Percentiles rank a stretch among this genome's conserved stretches.
phyloP scores from a whole-genome alignment of 2,113 vertebrate species.

The Elaphurus davidianus region DNA sequence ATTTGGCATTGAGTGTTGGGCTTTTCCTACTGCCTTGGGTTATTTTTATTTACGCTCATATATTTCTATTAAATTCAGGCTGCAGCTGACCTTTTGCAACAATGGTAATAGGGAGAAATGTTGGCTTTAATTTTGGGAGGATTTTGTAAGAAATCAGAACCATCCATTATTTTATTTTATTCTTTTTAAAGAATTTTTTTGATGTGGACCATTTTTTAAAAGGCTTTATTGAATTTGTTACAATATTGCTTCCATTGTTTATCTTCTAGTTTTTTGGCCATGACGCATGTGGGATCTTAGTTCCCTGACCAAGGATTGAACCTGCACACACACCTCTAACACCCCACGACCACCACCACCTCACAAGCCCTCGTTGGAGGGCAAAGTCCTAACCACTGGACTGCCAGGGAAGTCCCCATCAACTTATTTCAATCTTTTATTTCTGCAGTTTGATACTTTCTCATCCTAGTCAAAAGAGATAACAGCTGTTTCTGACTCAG shows the following conservation, averaged over 20 bases:
- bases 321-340: neutral
- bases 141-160: neutral
- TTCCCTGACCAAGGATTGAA: neutral
- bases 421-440: neutral
- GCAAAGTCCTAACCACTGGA: neutral
- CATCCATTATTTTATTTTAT: neutral
- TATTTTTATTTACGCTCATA: neutral
- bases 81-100: neutral
- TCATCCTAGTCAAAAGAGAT: neutral
- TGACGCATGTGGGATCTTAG: neutral
- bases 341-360: neutral
- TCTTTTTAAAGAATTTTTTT: neutral
- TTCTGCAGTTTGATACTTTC: neutral
- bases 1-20: neutral
- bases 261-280: neutral
- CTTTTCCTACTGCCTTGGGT: neutral
- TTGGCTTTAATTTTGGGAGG: neutral
- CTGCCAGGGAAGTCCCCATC: neutral
- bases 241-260: neutral
- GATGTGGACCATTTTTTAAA: neutral
- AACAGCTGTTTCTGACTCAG: conserved; percentile 36
- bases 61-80: neutral
- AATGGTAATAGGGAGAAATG: neutral
- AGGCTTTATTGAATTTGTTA: neutral
- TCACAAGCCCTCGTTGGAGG: neutral